Evolutionary conservation across 2,888 invertebrate species (phyloP), one percentile per base, ranked within the genome.

Genomic region (Pterostichus madidus): DNA sequence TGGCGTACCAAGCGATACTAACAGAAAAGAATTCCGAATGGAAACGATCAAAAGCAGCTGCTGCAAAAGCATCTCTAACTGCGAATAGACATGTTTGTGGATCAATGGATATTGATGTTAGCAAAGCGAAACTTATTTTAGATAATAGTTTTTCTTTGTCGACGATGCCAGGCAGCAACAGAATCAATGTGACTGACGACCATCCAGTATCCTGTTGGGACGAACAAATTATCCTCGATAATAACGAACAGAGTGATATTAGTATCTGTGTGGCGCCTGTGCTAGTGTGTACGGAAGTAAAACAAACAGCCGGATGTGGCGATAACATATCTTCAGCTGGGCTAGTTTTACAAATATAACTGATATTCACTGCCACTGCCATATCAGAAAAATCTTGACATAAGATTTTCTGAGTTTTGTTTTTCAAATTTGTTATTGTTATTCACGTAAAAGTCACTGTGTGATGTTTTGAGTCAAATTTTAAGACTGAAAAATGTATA

Each of bases 321-420:
- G 97, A 97, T 88, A 97, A 96, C 87, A 95, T 97, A 85, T 96
- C 96, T 0, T 95, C 96, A n/a, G 95, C 96, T 1, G 96, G 96
- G n/a, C 90, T 97, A 13, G 94, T 93, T n/a, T 90, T 93, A 79
- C 94, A 94, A 89, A 92, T 94, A 83, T 92, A 91, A 88, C 52
- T 15, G 32, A 49, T 77, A 78, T 44, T 17, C 64, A 80, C 71
- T 77, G 77, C 77, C 77, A 32, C 68, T 49, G 64, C 46, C 68
- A 71, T 64, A 52, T 53, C 52, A 17, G 80, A 17, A 71, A 68
- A 53, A 31, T 68, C 52, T 68, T 79, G 24, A n/a, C 7, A 15
- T 35, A 75, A 75, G 35, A 17, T 39, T 77, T 53, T 77, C 53
- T 77, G 53, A 39, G 17, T 56, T 53, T 53, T 52, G 11, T 77